Conservation (phyloP, 2,888 invertebrate species). For the Trichogramma evanescens region DNA sequence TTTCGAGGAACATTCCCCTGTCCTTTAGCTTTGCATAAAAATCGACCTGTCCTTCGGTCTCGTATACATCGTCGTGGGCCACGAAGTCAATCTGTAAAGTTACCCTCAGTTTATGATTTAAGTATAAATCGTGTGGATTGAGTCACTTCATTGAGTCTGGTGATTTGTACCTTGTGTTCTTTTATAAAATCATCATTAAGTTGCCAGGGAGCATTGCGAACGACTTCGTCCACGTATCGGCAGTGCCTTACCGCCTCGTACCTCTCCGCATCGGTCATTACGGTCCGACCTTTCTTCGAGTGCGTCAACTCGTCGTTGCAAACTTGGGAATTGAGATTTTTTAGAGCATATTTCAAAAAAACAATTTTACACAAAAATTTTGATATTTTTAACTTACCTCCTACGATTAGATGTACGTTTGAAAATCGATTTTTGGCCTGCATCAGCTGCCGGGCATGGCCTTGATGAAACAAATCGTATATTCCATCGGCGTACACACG, state of each 20-base stretch:
- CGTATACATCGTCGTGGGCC: constrained; percentile 97
- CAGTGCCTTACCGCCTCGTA: constrained; percentile 94
- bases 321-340: constrained; percentile 48
- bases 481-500: constrained; percentile 98
- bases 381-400: constrained; percentile 60
- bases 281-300: constrained; percentile 84
- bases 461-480: constrained; percentile 98
- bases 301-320: constrained; percentile 89
- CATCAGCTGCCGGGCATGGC: constrained; percentile 92
- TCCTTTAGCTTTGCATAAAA: constrained; percentile 88
- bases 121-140: background rate
- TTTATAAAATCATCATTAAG: constrained; percentile 81
- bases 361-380: background rate
- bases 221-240: constrained; percentile 96
- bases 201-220: constrained; percentile 89
- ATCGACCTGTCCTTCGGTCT: constrained; percentile 76
- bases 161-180: constrained; percentile 67
- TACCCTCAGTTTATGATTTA: background rate
- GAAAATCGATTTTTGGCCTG: constrained; percentile 96
- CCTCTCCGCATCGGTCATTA: constrained; percentile 92
- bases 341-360: constrained; percentile 5
- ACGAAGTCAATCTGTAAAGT: constrained; percentile 83
- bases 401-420: constrained; percentile 93
- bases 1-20: constrained; percentile 93
- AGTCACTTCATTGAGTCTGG: background rate